phyloP scores from a whole-genome alignment of 1,140 invertebrate species.

The Euwallacea similis region DNA sequence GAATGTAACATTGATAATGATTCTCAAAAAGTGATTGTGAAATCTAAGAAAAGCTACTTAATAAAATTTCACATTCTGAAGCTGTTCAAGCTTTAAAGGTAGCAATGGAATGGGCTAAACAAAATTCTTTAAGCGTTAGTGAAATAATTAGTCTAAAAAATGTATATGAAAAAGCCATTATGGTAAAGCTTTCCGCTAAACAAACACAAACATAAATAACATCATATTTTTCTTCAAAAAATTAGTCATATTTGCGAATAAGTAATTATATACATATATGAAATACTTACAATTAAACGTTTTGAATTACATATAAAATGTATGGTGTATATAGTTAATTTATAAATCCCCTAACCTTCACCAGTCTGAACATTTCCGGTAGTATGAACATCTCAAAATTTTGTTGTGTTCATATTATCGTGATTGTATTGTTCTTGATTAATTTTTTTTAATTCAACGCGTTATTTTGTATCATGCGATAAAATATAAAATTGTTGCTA shows the following conservation, averaged over 20 bases:
- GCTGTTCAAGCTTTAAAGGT: conserved; percentile 18
- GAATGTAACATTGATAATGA: not conserved
- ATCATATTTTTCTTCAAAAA: conserved; percentile 7
- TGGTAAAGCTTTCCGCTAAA: conserved; percentile 11
- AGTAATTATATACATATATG: not conserved
- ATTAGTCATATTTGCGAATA: conserved; percentile 7
- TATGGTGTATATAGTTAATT: conserved; percentile 6
- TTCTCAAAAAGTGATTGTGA: conserved; percentile 18
- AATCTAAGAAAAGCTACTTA: conserved; percentile 3
- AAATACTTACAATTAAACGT: not conserved
- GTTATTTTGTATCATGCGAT: not conserved
- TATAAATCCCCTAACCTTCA: conserved; percentile 20
- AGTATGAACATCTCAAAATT: conserved; percentile 17
- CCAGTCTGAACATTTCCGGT: conserved; percentile 26
- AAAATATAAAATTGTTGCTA: too few relatives aligned
- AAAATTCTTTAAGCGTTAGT: conserved; percentile 24
- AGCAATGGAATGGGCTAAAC: conserved; percentile 26
- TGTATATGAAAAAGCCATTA: conserved; percentile 19
- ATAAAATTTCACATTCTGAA: conserved; percentile 15
- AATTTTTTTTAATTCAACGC: not conserved
- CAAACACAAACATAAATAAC: conserved; percentile 9
- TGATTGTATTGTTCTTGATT: conserved; percentile 25
- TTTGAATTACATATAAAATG: conserved; percentile 1
- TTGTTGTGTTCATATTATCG: conserved; percentile 30
- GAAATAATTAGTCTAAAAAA: conserved; percentile 20